Conservation (phyloP, 1,140 invertebrate genomes). For the Leptopilina clavipes region DNA sequence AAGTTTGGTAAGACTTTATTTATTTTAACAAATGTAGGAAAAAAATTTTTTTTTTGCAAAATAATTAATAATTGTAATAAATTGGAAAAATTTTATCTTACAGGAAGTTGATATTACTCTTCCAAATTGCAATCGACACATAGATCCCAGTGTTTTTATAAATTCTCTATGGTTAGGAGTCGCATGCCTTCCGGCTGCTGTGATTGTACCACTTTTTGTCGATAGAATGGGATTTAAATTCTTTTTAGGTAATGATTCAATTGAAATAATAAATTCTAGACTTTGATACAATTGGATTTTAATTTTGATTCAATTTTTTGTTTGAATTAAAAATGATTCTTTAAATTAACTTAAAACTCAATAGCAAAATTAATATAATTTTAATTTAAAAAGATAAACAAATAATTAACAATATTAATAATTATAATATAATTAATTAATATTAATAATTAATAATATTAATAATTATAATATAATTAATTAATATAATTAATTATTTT, state of each 20-base stretch:
- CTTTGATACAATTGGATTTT: background rate
- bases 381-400: too few species aligned
- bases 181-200: slow-evolving; percentile 67
- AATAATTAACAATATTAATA: too few species aligned
- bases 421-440: too few species aligned
- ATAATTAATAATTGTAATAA: background rate
- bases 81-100: background rate
- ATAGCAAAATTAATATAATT: too few species aligned
- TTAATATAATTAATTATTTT: too few species aligned
- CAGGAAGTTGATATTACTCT: slow-evolving; percentile 37
- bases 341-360: too few species aligned
- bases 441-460: too few species aligned
- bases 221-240: slow-evolving; percentile 60
- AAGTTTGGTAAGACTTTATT: background rate
- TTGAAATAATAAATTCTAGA: too few species aligned
- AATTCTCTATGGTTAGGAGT: slow-evolving; percentile 67
- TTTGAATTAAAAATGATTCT: too few species aligned
- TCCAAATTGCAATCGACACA: slow-evolving; percentile 53
- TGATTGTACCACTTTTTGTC: slow-evolving; percentile 68
- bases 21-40: too few species aligned
- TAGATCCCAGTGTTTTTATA: slow-evolving; percentile 64
- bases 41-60: background rate
- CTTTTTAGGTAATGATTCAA: slow-evolving; percentile 23
- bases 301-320: background rate
- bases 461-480: too few species aligned